Evolutionary conservation across 2,797 vertebrate genomes (phyloP).

Genomic region (Syndactyla subalaris): DNA sequence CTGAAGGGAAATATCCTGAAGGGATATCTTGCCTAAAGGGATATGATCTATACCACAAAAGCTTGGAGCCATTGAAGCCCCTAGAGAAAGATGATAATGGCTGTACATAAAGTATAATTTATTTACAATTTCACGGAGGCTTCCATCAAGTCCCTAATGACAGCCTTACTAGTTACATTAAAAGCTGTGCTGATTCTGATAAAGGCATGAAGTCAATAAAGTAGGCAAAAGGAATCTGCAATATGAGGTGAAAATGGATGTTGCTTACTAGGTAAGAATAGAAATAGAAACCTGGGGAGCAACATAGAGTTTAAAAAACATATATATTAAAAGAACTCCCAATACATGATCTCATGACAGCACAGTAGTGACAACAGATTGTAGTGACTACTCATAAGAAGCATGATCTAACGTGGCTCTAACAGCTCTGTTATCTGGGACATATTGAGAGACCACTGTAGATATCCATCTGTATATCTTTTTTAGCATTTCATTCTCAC

Average conservation of each 20-base stretch:
- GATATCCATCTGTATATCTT: background rate
- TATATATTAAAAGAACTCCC: background rate
- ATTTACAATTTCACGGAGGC: constrained; percentile 68
- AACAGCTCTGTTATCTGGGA: background rate
- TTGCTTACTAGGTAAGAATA: background rate
- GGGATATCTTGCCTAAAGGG: constrained; percentile 64
- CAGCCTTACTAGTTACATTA: constrained; percentile 46
- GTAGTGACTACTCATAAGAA: background rate
- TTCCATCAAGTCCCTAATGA: constrained; percentile 66
- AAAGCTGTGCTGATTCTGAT: constrained; percentile 58
- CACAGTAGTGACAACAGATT: background rate
- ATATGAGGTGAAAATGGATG: constrained; percentile 4
- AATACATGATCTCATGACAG: background rate
- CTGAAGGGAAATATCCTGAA: constrained; percentile 68
- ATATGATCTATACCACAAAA: constrained; percentile 52
- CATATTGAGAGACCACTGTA: background rate
- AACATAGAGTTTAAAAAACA: background rate
- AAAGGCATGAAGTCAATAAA: constrained; percentile 54
- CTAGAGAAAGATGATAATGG: constrained; percentile 66
- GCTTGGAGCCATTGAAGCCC: constrained; percentile 59
- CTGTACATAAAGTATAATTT: constrained; percentile 67
- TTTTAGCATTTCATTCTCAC: background rate
- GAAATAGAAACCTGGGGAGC: background rate
- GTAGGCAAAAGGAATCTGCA: background rate
- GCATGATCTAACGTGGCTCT: background rate